These are phyloP conservation scores for Scaeva pyrastri DNA, from an alignment of 2,888 invertebrate species.

Conservation along the genomic window DNA sequence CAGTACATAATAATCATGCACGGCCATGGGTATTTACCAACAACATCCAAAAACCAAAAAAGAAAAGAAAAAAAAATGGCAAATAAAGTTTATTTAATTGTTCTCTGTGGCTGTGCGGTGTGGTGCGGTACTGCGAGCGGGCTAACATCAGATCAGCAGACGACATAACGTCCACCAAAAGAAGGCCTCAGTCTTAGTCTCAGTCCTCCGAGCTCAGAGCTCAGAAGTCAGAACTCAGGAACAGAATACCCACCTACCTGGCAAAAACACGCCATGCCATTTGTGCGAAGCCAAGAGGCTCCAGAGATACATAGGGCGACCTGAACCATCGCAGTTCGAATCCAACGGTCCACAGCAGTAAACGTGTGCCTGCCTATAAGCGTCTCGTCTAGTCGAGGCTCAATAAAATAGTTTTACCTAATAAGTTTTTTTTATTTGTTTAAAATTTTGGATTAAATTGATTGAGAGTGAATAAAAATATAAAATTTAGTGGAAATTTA, in stretches of 20 bases:
- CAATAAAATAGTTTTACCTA: neutral
- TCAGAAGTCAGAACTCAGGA: neutral
- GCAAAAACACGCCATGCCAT: slow-evolving; percentile 27
- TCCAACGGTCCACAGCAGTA: slow-evolving; percentile 63
- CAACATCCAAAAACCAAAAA: too few species aligned
- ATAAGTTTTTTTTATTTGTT: neutral
- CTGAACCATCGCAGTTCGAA: slow-evolving; percentile 68
- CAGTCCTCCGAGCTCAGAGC: too few species aligned
- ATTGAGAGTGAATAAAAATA: neutral
- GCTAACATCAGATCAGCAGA: neutral
- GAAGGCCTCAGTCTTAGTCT: slow-evolving; percentile 8
- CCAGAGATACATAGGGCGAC: slow-evolving; percentile 44
- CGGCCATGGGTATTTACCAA: neutral
- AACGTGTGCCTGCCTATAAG: slow-evolving; percentile 58
- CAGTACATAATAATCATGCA: slow-evolving; percentile 63
- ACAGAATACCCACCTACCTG: slow-evolving; percentile 35
- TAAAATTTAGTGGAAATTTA: slow-evolving; percentile 26
- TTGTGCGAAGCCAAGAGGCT: slow-evolving; percentile 58
- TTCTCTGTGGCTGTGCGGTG: slow-evolving; percentile 47
- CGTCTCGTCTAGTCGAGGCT: slow-evolving; percentile 25
- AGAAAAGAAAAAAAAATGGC: slow-evolving; percentile 25
- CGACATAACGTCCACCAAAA: slow-evolving; percentile 20
- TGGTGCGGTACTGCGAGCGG: slow-evolving; percentile 7
- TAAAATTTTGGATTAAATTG: slow-evolving; percentile 18
- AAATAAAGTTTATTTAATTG: slow-evolving; percentile 69